These are phyloP conservation scores for Bellardia pandia DNA, from an alignment of 2,888 invertebrate species.

Conservation along the genomic window DNA sequence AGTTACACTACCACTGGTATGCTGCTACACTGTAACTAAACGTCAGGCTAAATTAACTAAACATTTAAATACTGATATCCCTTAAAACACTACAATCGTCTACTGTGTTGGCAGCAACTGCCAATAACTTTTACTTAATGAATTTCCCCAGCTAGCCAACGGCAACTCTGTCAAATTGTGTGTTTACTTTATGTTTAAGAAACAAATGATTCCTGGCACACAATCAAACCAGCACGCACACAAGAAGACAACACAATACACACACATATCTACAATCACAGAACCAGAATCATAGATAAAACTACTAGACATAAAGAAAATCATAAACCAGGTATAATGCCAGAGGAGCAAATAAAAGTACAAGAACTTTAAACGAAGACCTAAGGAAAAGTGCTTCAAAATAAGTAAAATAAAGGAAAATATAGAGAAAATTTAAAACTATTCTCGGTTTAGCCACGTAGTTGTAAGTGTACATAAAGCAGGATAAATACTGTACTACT, in stretches of 20 bases:
- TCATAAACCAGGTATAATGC: constrained; percentile 47
- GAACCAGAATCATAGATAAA: neutral
- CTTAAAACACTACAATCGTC: neutral
- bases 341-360: neutral
- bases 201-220: constrained; percentile 48
- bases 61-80: constrained; percentile 6
- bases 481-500: neutral
- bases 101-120: neutral
- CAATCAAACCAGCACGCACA: constrained; percentile 7
- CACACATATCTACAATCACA: neutral
- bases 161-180: constrained; percentile 47
- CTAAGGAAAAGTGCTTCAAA: neutral
- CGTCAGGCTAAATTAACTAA: neutral
- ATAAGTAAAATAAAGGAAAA: neutral
- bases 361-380: neutral
- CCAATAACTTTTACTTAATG: neutral
- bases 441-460: neutral
- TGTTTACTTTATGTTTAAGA: constrained; percentile 49
- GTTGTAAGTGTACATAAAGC: neutral
- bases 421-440: neutral
- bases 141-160: neutral
- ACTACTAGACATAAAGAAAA: constrained; percentile 21
- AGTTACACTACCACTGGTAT: neutral
- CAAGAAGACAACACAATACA: neutral
- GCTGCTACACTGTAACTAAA: neutral